Evolutionary conservation across 2,113 vertebrate genomes (phyloP).

Genomic region (Sminthopsis crassicaudata): DNA sequence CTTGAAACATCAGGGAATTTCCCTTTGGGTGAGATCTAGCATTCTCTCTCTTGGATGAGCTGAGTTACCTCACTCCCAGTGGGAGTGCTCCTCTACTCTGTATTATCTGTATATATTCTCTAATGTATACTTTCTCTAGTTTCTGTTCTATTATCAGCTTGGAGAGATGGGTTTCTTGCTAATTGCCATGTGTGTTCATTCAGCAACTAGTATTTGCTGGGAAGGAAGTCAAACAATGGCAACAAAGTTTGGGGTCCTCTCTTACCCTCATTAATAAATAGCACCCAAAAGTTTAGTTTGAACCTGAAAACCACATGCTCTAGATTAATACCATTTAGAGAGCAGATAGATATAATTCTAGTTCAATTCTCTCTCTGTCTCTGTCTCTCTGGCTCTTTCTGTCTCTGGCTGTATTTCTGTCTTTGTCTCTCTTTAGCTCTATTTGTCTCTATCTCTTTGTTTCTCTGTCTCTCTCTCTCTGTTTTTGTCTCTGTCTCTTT

Average conservation of each 20-base stretch:
- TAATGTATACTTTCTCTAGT: background rate
- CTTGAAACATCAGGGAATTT: background rate
- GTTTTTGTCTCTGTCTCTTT: background rate
- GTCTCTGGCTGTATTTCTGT: too few relatives aligned
- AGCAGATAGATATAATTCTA: too few relatives aligned
- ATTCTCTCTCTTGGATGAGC: background rate
- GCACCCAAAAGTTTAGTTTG: too few relatives aligned
- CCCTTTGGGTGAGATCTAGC: background rate
- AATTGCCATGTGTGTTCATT: background rate
- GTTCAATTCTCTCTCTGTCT: too few relatives aligned
- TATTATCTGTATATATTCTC: background rate
- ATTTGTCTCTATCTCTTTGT: too few relatives aligned
- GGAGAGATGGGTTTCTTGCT: background rate
- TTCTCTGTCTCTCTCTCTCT: too few relatives aligned
- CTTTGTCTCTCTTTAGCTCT: too few relatives aligned
- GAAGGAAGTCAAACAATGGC: background rate
- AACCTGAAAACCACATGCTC: too few relatives aligned
- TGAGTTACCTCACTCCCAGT: background rate
- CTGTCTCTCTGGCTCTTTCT: too few relatives aligned
- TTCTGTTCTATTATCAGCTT: background rate
- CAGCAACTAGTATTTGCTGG: background rate
- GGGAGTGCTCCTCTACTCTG: background rate
- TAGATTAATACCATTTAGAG: too few relatives aligned
- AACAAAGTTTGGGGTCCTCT: too few relatives aligned
- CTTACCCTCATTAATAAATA: too few relatives aligned